Evolutionary conservation across 2,113 vertebrate species (phyloP), one percentile per base, ranked within the genome.

Genomic region (Monopterus albus): DNA sequence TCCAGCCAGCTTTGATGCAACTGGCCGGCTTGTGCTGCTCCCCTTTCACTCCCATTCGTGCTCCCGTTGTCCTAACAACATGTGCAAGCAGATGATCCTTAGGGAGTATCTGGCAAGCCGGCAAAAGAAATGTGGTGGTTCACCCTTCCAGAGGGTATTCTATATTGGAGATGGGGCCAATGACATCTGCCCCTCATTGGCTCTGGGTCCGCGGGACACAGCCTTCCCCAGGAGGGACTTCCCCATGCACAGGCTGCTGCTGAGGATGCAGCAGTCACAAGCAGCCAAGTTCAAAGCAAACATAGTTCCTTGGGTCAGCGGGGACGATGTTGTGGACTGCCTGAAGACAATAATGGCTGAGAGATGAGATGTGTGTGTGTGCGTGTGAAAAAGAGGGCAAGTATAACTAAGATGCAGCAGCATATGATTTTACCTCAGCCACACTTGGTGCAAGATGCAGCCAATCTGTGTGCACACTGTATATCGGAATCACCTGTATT

Each of bases 101-200:
- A 83, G 83, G 0, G 95, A 98, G 7, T 97, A 97, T 88, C 84
- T 97, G 83, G 87, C 82, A 0, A 77, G 84, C 59, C 81, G 95
- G 13, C 91, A 94, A 4, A 92, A 84, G 40, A 94, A 97, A 56
- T 87, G 83, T 0, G 86, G 93, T 0, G 88, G 88, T 17, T 5
- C 18, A 7, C 87, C 95, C 17, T 98, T 97, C 47, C 93, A 95
- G 84, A 91, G 91, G 43, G 90, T 98, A 0, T 93, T 97, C 83
- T 99, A 98, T 43, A 88, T 97, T 0, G 97, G 97, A 0, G 97
- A 98, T 0, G 97, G 96, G 0, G 94, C 95, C 89, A 99, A 99
- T 18, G 97, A 99, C 62, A 90, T 95, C 82, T 99, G 97, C 71
- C 97, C 97, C 29, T 89, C 91, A 0, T 82, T 90, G 71, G 72